phyloP scores from a whole-genome alignment of 1,140 invertebrate genomes.

The Scaptomyza montana region DNA sequence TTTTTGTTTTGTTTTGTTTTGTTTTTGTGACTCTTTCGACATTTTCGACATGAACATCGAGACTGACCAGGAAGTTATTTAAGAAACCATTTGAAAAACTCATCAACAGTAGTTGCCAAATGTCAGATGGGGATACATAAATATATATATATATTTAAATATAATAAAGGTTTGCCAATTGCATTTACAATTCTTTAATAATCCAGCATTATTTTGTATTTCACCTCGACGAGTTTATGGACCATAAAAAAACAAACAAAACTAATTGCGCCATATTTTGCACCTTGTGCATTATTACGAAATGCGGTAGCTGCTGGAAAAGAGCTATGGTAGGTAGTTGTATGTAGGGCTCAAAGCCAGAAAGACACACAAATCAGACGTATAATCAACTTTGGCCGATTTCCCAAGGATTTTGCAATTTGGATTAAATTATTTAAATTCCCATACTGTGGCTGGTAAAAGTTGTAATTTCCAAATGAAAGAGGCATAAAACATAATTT shows the following conservation, averaged over 20 bases:
- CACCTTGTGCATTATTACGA: constrained; percentile 55
- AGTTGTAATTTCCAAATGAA: constrained; percentile 4
- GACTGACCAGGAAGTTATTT: constrained; percentile 69
- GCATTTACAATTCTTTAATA: not conserved
- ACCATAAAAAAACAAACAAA: constrained; percentile 13
- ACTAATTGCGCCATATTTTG: constrained; percentile 29
- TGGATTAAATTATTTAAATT: constrained; percentile 36
- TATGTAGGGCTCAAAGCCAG: constrained; percentile 30
- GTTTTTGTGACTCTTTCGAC: constrained; percentile 30
- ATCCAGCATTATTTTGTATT: not conserved
- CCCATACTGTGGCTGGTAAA: constrained; percentile 29
- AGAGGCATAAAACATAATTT: constrained; percentile 15
- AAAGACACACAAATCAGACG: not conserved
- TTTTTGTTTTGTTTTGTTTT: not conserved
- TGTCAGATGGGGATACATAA: not conserved
- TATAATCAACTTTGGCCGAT: constrained; percentile 56
- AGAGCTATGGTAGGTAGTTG: not conserved
- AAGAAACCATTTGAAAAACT: constrained; percentile 1
- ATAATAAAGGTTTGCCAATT: not conserved
- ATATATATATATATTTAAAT: not conserved
- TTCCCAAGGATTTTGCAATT: constrained; percentile 64
- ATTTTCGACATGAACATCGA: constrained; percentile 31
- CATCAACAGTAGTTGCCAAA: constrained; percentile 3
- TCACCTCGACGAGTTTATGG: not conserved
- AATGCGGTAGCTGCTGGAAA: constrained; percentile 64